Conservation (phyloP, 2,113 vertebrate species). For the Aplodontia rufa region DNA sequence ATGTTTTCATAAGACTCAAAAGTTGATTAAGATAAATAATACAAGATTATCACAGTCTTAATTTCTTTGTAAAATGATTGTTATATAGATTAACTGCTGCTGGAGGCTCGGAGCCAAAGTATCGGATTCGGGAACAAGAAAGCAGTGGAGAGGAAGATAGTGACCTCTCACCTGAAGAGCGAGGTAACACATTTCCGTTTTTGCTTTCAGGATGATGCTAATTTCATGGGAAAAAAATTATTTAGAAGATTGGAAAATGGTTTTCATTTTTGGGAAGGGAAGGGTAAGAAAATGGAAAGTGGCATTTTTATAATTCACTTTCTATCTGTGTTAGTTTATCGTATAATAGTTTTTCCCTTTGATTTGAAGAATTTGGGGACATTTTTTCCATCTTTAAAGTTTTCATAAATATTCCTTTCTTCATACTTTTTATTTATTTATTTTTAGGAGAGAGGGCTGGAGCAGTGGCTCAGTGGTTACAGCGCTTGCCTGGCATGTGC, state of each 20-base stretch:
- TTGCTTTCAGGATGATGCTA: background rate
- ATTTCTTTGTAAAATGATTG: constrained; percentile 55
- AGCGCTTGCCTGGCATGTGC: too few relatives aligned
- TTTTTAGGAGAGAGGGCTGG: too few relatives aligned
- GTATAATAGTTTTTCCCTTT: background rate
- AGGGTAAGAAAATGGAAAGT: background rate
- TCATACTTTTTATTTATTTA: too few relatives aligned
- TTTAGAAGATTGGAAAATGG: background rate
- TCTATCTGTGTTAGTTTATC: background rate
- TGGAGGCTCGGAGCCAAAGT: constrained; percentile 89
- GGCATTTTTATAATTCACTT: background rate
- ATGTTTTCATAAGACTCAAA: constrained; percentile 14
- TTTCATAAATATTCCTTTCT: constrained; percentile 1
- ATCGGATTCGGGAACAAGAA: constrained; percentile 84
- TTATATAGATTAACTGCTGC: constrained; percentile 89
- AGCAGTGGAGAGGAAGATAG: constrained; percentile 93
- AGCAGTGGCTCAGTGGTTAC: too few relatives aligned
- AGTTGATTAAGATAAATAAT: constrained; percentile 32
- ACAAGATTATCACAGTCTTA: constrained; percentile 21
- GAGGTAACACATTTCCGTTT: constrained; percentile 84
- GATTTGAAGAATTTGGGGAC: constrained; percentile 35
- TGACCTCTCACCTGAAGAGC: constrained; percentile 93
- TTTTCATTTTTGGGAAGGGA: background rate
- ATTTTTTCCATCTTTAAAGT: constrained; percentile 9
- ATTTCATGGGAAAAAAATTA: constrained; percentile 37